These are phyloP conservation scores for Tamandua tetradactyla DNA, from an alignment of 2,797 vertebrate species.

Conservation along the genomic window DNA sequence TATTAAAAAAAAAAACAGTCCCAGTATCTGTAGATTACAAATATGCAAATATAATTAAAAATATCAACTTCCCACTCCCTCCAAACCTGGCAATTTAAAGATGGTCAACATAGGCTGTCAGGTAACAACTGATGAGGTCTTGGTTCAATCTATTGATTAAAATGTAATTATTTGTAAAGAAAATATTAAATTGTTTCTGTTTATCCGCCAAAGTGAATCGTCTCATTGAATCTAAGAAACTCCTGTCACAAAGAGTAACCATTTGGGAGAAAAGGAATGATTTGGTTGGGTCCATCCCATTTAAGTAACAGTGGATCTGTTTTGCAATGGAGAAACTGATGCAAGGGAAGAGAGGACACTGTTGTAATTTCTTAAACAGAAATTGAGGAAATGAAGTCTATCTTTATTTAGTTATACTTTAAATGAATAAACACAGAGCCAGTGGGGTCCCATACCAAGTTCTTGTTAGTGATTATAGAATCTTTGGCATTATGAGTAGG, in stretches of 20 bases:
- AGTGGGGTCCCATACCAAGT: background rate
- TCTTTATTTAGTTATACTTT: background rate
- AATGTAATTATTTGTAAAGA: conserved; percentile 52
- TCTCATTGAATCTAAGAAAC: conserved; percentile 32
- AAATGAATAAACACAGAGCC: background rate
- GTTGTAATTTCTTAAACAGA: background rate
- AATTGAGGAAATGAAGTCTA: background rate
- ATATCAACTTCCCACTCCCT: background rate
- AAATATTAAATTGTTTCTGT: conserved; percentile 51
- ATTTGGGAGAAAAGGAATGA: background rate
- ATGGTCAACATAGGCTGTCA: background rate
- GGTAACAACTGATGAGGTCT: background rate
- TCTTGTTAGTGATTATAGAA: background rate
- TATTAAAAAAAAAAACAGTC: background rate
- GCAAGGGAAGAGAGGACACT: background rate
- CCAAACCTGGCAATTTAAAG: background rate
- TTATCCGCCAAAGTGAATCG: conserved; percentile 39
- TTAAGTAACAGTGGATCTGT: background rate
- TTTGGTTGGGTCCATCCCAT: background rate
- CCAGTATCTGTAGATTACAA: background rate
- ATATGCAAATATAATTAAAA: background rate
- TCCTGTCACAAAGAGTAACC: background rate
- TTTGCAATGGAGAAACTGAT: background rate
- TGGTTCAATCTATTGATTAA: conserved; percentile 28
- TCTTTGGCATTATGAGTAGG: background rate